These are phyloP conservation scores for Spodoptera picta DNA, from an alignment of 2,888 invertebrate species.

Conservation along the genomic window DNA sequence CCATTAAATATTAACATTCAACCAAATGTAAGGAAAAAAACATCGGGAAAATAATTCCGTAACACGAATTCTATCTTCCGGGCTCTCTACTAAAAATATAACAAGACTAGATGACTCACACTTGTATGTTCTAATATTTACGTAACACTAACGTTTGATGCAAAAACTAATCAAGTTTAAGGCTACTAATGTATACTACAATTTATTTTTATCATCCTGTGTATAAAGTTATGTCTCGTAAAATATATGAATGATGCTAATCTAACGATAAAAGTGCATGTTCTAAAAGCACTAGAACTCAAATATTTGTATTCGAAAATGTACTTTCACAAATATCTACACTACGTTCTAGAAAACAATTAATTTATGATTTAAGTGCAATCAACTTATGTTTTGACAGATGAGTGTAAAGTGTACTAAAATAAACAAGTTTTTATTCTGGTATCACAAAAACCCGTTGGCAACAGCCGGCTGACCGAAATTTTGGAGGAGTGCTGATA, in stretches of 20 bases:
- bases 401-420: constrained; percentile 14
- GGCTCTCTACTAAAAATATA: constrained; percentile 8
- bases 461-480: constrained; percentile 15
- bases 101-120: not conserved
- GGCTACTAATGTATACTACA: constrained; percentile 33
- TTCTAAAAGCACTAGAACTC: constrained; percentile 8
- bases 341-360: constrained; percentile 18
- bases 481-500: constrained; percentile 15
- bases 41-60: not conserved
- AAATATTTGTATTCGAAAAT: constrained; percentile 33
- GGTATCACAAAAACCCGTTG: constrained; percentile 19
- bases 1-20: too few species aligned
- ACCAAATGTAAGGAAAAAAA: too few species aligned
- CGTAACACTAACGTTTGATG: constrained; percentile 6
- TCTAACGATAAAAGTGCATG: constrained; percentile 16
- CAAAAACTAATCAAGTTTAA: constrained; percentile 41
- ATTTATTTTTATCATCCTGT: constrained; percentile 32
- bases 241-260: constrained; percentile 32
- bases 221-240: constrained; percentile 27
- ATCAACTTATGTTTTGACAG: constrained; percentile 26
- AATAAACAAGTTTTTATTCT: constrained; percentile 20
- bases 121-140: constrained; percentile 29
- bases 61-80: not conserved
- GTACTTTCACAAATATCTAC: constrained; percentile 28
- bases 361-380: constrained; percentile 38